Conservation (phyloP, 2,888 invertebrate species). For the Rhingia campestris region DNA sequence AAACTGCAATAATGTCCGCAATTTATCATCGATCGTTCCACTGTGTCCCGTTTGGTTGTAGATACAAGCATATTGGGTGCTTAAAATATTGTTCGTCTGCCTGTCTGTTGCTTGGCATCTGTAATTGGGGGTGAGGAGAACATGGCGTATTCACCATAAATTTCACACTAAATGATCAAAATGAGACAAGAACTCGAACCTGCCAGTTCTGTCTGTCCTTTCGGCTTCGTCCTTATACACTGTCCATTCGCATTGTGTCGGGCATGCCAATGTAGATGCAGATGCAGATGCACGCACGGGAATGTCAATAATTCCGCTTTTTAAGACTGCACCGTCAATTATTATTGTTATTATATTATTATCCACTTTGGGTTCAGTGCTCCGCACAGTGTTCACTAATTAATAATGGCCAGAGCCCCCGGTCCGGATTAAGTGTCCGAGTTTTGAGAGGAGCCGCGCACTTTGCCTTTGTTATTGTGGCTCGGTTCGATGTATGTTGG, state of each 20-base stretch:
- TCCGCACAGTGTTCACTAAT: slow-evolving; percentile 60
- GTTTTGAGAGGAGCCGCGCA: slow-evolving; percentile 48
- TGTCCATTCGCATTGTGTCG: slow-evolving; percentile 7
- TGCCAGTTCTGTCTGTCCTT: slow-evolving; percentile 17
- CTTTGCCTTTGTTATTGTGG: not conserved
- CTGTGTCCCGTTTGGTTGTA: not conserved
- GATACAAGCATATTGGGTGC: not conserved
- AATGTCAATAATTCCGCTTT: slow-evolving; percentile 67
- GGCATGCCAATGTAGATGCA: slow-evolving; percentile 9
- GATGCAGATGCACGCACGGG: slow-evolving; percentile 38
- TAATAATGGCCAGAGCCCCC: slow-evolving; percentile 62
- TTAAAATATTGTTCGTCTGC: slow-evolving; percentile 51
- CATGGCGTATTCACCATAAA: slow-evolving; percentile 66
- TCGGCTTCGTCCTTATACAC: not conserved
- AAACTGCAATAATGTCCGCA: too few species aligned
- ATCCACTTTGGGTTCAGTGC: slow-evolving; percentile 70
- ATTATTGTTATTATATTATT: slow-evolving; percentile 71
- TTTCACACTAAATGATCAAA: slow-evolving; percentile 73
- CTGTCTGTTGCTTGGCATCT: slow-evolving; percentile 48
- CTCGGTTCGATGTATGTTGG: not conserved
- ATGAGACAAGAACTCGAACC: slow-evolving; percentile 66
- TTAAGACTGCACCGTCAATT: slow-evolving; percentile 71
- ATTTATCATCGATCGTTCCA: too few species aligned
- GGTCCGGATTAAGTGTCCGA: slow-evolving; percentile 60
- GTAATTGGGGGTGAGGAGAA: slow-evolving; percentile 54